Percentiles rank a stretch among this genome's conserved stretches.
Conservation (phyloP, 1,140 invertebrate genomes). For the Drosophila sulfurigaster region DNA sequence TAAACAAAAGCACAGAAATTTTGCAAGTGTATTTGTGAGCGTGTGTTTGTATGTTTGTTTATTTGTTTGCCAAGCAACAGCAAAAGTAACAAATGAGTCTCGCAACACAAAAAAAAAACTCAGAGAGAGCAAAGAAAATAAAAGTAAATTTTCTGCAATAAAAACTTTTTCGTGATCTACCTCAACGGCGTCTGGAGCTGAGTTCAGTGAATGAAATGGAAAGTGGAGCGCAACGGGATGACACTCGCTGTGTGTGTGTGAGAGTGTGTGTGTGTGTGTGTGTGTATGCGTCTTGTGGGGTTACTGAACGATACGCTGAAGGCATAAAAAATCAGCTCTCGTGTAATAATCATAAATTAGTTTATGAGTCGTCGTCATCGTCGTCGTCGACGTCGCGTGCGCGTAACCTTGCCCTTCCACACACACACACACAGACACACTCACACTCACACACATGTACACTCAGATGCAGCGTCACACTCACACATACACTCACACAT, state of each 20-base stretch:
- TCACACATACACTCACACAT: conserved; percentile 1
- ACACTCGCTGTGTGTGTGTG: conserved; percentile 20
- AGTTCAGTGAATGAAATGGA: conserved; percentile 60
- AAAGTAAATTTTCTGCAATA: conserved; percentile 73
- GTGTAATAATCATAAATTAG: conserved; percentile 84
- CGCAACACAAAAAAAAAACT: background rate
- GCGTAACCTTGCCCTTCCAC: conserved; percentile 78
- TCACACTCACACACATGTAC: conserved; percentile 3
- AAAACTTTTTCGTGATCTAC: conserved; percentile 82
- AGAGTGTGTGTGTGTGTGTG: conserved; percentile 6
- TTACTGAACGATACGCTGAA: conserved; percentile 52
- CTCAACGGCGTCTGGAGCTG: conserved; percentile 56
- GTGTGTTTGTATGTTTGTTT: conserved; percentile 14
- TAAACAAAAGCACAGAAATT: conserved; percentile 63
- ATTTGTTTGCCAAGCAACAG: conserved; percentile 16
- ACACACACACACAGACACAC: conserved; percentile 38
- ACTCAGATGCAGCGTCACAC: conserved; percentile 1
- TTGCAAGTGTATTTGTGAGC: background rate
- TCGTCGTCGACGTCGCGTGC: conserved; percentile 62
- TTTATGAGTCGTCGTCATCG: conserved; percentile 75
- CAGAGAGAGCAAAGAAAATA: background rate
- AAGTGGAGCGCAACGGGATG: conserved; percentile 54
- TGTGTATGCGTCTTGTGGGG: conserved; percentile 39
- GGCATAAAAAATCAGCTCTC: conserved; percentile 81
- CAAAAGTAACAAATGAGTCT: conserved; percentile 68